Evolutionary conservation across 2,888 invertebrate species (phyloP).

Genomic region (Mythimna ferrago): DNA sequence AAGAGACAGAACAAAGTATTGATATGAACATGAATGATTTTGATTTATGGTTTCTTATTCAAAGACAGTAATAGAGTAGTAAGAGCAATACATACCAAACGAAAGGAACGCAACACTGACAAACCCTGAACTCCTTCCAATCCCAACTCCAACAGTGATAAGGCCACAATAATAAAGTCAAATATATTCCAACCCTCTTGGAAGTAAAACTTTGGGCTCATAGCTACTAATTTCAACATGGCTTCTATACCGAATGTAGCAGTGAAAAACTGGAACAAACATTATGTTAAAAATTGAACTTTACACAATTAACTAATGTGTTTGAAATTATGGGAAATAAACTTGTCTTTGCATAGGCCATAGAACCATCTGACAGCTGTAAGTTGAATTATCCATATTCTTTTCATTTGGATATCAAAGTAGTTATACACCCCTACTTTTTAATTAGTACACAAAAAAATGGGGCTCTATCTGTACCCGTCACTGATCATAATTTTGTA

Average conservation of each 20-base stretch:
- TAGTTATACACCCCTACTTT: too few species aligned
- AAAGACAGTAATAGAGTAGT: conserved; percentile 16
- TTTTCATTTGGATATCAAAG: background rate
- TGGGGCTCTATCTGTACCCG: too few species aligned
- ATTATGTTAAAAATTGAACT: conserved; percentile 1
- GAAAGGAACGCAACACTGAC: conserved; percentile 98
- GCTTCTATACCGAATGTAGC: conserved; percentile 99
- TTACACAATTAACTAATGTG: background rate
- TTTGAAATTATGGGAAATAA: background rate
- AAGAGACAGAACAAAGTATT: conserved; percentile 31
- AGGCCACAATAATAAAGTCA: conserved; percentile 99
- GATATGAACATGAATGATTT: conserved; percentile 42
- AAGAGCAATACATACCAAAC: conserved; percentile 95
- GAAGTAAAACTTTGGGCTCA: conserved; percentile 99
- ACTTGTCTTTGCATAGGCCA: background rate
- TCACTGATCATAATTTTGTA: too few species aligned
- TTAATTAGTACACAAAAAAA: too few species aligned
- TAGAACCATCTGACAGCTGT: background rate
- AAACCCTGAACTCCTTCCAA: conserved; percentile 98
- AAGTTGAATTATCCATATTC: too few species aligned
- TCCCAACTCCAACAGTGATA: conserved; percentile 98
- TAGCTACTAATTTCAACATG: conserved; percentile 97
- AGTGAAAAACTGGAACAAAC: conserved; percentile 96
- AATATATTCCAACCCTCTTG: conserved; percentile 99
- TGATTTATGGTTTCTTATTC: conserved; percentile 37